Evolutionary conservation across 2,888 invertebrate species (phyloP).

Genomic region (Megalurothrips usitatus): DNA sequence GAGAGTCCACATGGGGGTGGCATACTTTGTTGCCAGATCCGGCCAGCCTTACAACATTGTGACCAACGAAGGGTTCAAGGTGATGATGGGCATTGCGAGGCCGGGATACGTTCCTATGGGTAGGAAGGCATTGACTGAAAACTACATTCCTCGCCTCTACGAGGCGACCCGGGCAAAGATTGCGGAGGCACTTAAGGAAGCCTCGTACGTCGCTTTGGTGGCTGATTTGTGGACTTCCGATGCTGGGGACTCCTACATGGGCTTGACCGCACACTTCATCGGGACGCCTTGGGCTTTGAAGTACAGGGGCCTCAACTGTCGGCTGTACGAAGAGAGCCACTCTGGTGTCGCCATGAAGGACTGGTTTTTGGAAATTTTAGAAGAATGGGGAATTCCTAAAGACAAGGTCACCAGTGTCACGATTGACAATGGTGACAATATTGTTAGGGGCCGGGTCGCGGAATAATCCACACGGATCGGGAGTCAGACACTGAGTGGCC

Average conservation of each 20-base stretch:
- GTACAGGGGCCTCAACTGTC: not conserved
- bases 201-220: not conserved
- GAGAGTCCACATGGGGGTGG: not conserved
- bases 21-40: not conserved
- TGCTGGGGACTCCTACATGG: not conserved
- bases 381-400: not conserved
- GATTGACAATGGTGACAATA: too few relatives aligned
- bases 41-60: not conserved
- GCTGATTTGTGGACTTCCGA: not conserved
- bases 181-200: not conserved
- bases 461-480: too few relatives aligned
- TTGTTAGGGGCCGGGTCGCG: too few relatives aligned
- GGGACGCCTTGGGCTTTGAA: not conserved
- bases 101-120: not conserved
- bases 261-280: not conserved
- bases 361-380: not conserved
- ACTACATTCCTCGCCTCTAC: not conserved
- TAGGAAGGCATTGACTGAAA: not conserved
- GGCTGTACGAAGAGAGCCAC: not conserved
- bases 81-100: not conserved
- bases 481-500: too few relatives aligned
- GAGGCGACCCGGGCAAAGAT: not conserved
- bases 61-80: not conserved
- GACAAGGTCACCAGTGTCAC: too few relatives aligned
- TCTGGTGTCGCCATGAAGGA: not conserved